Base-by-base conservation (phyloP, 1,140 invertebrate species). In the Aphelinus atriplicis region DNA sequence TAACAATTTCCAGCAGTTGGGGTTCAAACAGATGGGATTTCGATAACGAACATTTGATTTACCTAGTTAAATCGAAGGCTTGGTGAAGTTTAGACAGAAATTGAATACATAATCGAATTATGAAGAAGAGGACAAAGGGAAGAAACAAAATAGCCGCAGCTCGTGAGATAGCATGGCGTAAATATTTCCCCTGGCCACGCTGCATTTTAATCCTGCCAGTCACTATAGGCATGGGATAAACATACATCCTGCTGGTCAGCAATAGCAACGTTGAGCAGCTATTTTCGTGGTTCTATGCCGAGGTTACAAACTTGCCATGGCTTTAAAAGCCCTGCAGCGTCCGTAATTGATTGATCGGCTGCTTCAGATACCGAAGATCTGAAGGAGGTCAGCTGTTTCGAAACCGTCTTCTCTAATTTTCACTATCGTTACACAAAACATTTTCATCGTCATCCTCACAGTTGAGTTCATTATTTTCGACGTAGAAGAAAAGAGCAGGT, bases 301-400 rank as follows among this genome's bases (percentile, higher is more conserved):
- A 57, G 4, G 10, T n/a, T 57, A 10, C 26, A 7, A 45, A 62
- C 60, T 6, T 43, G 51, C 1, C 53, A n/a, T 26, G 51, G 2
- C 51, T 7, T 51, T 4, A 26, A 48, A 63, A 66, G 64, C 71
- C 77, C 55, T 50, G n/a, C 45, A 10, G 9, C 47, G 46, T n/a
- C 65, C 69, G 80, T 84, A 84, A 84, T 84, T 84, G 84, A 84
- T 84, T 82, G 81, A 84, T 84, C 83, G 80, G 51, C 71, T 65
- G 56, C 57, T 73, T 65, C 68, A 81, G 82, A 83, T 83, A 84
- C 77, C 77, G 74, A 56, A 57, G 47, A 78, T 77, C 65, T 73
- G 62, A 65, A 3, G 10, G 64, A 69, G 50, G 53, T 78, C 56
- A 75, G 77, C 73, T 80, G 69, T 73, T 71, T 75, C 70, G 57